These are phyloP conservation scores for Drosophila neutralis DNA, from an alignment of 2,888 invertebrate species.

Conservation along the genomic window DNA sequence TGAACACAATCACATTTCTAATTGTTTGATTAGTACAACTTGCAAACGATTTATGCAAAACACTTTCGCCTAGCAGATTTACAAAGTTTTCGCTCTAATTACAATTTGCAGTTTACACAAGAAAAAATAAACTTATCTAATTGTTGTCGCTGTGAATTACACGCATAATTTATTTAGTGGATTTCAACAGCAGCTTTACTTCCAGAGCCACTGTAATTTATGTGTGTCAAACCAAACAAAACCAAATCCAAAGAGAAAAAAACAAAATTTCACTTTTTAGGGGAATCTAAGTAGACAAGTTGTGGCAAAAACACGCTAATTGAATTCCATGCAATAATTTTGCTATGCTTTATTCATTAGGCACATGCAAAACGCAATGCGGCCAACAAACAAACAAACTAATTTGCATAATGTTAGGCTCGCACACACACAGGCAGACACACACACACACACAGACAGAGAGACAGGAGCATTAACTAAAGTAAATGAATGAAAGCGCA, in stretches of 20 bases:
- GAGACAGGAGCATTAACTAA: slow-evolving; percentile 31
- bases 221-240: slow-evolving; percentile 26
- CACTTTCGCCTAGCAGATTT: neutral
- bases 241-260: neutral
- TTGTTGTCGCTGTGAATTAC: slow-evolving; percentile 58
- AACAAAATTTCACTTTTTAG: slow-evolving; percentile 47
- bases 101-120: slow-evolving; percentile 37
- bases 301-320: slow-evolving; percentile 58
- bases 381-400: slow-evolving; percentile 56
- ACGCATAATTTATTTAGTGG: slow-evolving; percentile 71
- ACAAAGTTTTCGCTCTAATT: slow-evolving; percentile 24
- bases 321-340: slow-evolving; percentile 71
- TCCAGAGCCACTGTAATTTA: slow-evolving; percentile 27
- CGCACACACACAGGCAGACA: slow-evolving; percentile 23
- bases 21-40: slow-evolving; percentile 21
- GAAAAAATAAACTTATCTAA: slow-evolving; percentile 38
- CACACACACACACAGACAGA: neutral
- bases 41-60: slow-evolving; percentile 29
- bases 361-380: slow-evolving; percentile 51
- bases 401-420: slow-evolving; percentile 63
- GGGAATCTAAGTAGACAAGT: slow-evolving; percentile 6
- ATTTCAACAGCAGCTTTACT: slow-evolving; percentile 16
- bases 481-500: slow-evolving; percentile 47
- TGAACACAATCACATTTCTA: slow-evolving; percentile 5
- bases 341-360: slow-evolving; percentile 71